These are phyloP conservation scores for Sarcophaga bullata DNA, from an alignment of 1,140 invertebrate genomes.

Conservation along the genomic window DNA sequence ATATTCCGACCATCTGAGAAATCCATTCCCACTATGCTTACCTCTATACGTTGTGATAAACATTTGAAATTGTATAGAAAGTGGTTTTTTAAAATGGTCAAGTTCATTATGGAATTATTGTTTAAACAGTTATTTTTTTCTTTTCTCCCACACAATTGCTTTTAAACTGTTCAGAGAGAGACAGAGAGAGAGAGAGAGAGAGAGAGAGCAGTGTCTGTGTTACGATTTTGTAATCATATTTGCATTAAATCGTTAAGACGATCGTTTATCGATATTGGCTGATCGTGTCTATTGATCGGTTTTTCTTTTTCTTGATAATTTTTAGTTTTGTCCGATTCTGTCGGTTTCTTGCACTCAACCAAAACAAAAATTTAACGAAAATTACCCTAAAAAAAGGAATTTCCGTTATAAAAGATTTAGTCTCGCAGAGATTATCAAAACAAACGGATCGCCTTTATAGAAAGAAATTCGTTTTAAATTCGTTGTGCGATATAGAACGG, in stretches of 20 bases:
- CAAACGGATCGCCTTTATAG: neutral
- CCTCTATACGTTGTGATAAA: too few relatives aligned
- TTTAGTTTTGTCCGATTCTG: neutral
- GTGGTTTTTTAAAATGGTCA: neutral
- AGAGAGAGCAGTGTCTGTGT: too few relatives aligned
- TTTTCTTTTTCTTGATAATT: neutral
- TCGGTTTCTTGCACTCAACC: neutral
- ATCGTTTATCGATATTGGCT: neutral
- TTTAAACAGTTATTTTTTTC: too few relatives aligned
- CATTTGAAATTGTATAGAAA: too few relatives aligned
- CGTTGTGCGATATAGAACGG: neutral
- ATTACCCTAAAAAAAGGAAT: neutral
- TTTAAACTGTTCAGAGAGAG: too few relatives aligned
- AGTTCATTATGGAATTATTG: neutral
- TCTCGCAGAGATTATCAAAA: slow-evolving; percentile 4
- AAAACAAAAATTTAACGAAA: neutral
- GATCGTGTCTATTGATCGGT: neutral
- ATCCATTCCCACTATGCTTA: too few relatives aligned
- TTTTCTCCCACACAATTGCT: too few relatives aligned
- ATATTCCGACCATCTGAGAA: too few relatives aligned
- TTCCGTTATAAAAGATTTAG: neutral
- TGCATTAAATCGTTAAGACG: too few relatives aligned
- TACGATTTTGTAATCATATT: too few relatives aligned
- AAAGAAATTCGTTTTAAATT: neutral
- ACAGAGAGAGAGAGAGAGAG: too few relatives aligned